Evolutionary conservation across 2,113 vertebrate species (phyloP).

Genomic region (Pterophyllum scalare): DNA sequence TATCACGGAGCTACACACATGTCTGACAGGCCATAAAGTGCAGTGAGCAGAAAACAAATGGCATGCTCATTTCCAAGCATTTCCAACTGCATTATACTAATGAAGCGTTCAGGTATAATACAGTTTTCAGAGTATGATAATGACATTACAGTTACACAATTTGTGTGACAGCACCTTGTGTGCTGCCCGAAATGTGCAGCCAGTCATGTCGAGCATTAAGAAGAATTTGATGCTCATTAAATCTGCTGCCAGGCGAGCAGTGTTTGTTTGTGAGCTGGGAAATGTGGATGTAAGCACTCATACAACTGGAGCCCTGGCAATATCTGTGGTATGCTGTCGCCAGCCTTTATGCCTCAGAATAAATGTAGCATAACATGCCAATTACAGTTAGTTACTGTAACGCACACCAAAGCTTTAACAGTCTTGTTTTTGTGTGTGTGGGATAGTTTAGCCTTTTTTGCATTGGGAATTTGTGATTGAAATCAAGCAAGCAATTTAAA

Average conservation of each 20-base stretch:
- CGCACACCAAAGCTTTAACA: neutral
- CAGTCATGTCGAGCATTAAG: conserved; percentile 48
- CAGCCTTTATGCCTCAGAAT: conserved; percentile 5
- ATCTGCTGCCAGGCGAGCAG: conserved; percentile 14
- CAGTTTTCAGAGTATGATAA: conserved; percentile 48
- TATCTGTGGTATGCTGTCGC: neutral
- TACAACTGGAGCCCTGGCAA: neutral
- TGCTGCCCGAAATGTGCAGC: conserved; percentile 33
- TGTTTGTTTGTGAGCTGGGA: conserved; percentile 40
- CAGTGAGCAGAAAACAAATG: conserved; percentile 18
- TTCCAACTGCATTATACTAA: conserved; percentile 29
- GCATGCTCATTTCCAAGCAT: conserved; percentile 38
- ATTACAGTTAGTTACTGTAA: conserved; percentile 11
- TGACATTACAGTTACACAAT: conserved; percentile 37
- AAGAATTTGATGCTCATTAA: conserved; percentile 59
- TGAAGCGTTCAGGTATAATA: conserved; percentile 58
- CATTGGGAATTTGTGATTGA: neutral
- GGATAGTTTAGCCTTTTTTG: neutral
- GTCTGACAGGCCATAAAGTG: neutral
- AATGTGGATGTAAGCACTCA: conserved; percentile 33
- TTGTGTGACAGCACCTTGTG: conserved; percentile 10
- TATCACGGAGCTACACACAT: neutral
- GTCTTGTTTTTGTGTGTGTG: neutral
- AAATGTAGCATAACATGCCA: conserved; percentile 28
- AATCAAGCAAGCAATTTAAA: neutral